phyloP scores from a whole-genome alignment of 2,797 vertebrate genomes.

The Coreius guichenoti region DNA sequence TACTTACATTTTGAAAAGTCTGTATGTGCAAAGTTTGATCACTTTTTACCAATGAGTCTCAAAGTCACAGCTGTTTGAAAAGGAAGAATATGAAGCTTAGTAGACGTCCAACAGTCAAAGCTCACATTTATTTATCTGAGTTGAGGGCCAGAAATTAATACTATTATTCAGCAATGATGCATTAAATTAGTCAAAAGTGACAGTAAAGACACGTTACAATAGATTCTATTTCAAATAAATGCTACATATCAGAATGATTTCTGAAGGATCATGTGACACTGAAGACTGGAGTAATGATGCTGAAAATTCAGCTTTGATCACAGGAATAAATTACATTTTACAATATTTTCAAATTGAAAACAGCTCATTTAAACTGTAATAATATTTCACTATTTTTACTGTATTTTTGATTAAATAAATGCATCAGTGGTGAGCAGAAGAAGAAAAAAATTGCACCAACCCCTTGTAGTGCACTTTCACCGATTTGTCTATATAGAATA shows the following conservation, averaged over 20 bases:
- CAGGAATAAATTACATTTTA: not conserved
- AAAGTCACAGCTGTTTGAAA: not conserved
- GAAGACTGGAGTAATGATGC: not conserved
- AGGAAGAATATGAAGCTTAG: not conserved
- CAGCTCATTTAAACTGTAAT: not conserved
- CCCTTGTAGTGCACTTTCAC: not conserved
- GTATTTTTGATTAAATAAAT: not conserved
- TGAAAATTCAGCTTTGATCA: not conserved
- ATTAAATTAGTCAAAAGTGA: not conserved
- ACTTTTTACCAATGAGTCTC: not conserved
- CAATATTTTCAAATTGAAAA: not conserved
- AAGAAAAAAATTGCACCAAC: not conserved
- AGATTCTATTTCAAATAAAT: not conserved
- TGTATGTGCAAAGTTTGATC: not conserved
- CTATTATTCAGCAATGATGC: not conserved
- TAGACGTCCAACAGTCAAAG: not conserved
- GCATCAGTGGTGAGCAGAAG: not conserved
- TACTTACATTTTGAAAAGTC: no score
- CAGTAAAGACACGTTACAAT: not conserved
- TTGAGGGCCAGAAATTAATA: not conserved
- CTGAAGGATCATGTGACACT: not conserved
- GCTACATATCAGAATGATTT: not conserved
- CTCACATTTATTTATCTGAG: not conserved
- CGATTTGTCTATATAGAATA: not conserved
- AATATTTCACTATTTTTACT: not conserved